These are phyloP conservation scores for Cephus cinctus DNA, from an alignment of 1,140 invertebrate genomes.

Conservation along the genomic window DNA sequence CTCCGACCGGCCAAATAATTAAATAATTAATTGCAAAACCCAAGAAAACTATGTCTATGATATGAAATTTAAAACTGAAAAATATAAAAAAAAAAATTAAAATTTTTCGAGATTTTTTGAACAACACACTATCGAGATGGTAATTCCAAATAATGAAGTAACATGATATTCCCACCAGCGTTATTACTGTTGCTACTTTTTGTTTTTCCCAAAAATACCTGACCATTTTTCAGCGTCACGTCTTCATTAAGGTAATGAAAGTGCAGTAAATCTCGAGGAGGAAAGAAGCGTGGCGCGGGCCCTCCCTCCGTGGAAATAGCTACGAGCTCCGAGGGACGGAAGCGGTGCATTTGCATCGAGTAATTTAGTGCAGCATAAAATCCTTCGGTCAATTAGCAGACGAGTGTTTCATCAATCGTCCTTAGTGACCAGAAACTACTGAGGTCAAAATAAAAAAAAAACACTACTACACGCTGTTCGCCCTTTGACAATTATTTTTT, in stretches of 20 bases:
- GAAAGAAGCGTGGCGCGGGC: conserved; percentile 16
- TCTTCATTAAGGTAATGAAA: conserved; percentile 57
- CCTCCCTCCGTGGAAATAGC: conserved; percentile 6
- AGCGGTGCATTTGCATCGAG: conserved; percentile 47
- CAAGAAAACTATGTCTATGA: neutral
- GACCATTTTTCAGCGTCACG: conserved; percentile 38
- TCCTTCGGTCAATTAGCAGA: conserved; percentile 48
- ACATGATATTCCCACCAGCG: conserved; percentile 15
- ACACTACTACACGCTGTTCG: too few relatives aligned
- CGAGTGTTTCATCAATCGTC: conserved; percentile 32
- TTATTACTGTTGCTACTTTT: conserved; percentile 18
- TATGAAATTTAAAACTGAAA: neutral
- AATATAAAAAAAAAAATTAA: too few relatives aligned
- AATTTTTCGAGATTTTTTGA: too few relatives aligned
- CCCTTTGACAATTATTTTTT: conserved; percentile 13
- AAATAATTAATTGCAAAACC: too few relatives aligned
- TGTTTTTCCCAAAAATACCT: conserved; percentile 39
- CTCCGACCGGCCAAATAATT: too few relatives aligned
- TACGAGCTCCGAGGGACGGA: conserved; percentile 26
- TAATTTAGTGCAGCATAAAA: conserved; percentile 54
- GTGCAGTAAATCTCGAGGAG: conserved; percentile 45
- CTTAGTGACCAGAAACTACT: too few relatives aligned
- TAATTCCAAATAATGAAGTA: conserved; percentile 12
- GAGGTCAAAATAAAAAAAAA: too few relatives aligned
- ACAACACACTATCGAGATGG: too few relatives aligned